These are phyloP conservation scores for Polyommatus icarus DNA, from an alignment of 2,888 invertebrate species.

Conservation along the genomic window DNA sequence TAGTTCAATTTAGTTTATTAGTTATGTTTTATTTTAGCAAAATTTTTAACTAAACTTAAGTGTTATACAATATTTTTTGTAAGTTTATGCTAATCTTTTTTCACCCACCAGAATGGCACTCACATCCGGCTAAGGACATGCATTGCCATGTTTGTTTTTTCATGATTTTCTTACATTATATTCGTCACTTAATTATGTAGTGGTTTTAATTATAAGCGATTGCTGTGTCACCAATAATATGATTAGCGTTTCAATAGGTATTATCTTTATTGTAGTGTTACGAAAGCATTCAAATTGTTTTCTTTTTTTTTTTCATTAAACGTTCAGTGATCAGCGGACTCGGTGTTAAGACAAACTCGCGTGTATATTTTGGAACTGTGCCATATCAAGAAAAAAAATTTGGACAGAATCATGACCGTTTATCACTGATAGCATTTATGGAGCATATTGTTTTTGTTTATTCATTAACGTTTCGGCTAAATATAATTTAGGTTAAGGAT, in stretches of 20 bases:
- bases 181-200: constrained; percentile 64
- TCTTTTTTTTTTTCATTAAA: constrained; percentile 47
- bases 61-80: constrained; percentile 77
- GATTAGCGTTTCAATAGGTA: constrained; percentile 65
- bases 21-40: constrained; percentile 81
- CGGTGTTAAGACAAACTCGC: constrained; percentile 40
- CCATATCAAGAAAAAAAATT: constrained; percentile 49
- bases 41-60: constrained; percentile 79
- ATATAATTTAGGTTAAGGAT: constrained; percentile 65
- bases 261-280: constrained; percentile 60
- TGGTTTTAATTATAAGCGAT: constrained; percentile 68
- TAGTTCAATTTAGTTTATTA: constrained; percentile 81
- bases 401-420: constrained; percentile 49
- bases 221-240: constrained; percentile 80
- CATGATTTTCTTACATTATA: constrained; percentile 59
- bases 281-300: constrained; percentile 41
- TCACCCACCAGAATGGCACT: constrained; percentile 77
- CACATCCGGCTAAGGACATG: constrained; percentile 47
- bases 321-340: constrained; percentile 62
- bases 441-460: constrained; percentile 42
- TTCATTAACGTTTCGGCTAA: constrained; percentile 53
- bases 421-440: constrained; percentile 57
- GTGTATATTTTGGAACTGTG: constrained; percentile 48
- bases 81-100: constrained; percentile 74
- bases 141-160: constrained; percentile 65